These are phyloP conservation scores for Megamerina dolium DNA, from an alignment of 2,888 invertebrate genomes.

Conservation along the genomic window DNA sequence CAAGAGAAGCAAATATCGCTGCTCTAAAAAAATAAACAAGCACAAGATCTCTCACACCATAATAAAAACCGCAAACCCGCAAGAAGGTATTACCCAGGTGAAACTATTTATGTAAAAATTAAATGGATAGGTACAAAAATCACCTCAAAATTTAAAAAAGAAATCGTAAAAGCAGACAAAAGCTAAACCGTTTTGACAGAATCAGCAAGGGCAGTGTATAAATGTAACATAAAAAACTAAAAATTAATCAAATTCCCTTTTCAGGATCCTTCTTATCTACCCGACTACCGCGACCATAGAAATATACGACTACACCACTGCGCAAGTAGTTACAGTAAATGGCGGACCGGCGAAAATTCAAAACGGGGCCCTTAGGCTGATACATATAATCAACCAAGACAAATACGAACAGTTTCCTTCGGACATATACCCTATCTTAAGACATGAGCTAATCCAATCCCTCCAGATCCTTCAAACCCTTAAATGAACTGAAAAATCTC, in stretches of 20 bases:
- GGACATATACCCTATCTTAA: background rate
- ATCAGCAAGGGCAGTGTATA: too few species aligned
- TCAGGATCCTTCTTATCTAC: too few species aligned
- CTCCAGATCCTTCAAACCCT: background rate
- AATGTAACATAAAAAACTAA: too few species aligned
- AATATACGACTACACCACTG: constrained; percentile 1
- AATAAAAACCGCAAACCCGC: constrained; percentile 1
- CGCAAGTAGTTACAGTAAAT: constrained; percentile 1
- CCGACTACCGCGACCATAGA: background rate
- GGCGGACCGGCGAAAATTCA: constrained; percentile 1
- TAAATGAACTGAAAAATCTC: background rate
- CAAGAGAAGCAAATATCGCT: too few species aligned
- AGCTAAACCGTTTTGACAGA: too few species aligned
- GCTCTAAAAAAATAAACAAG: too few species aligned
- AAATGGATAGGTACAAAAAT: too few species aligned
- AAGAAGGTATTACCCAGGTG: constrained; percentile 12
- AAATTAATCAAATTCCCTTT: too few species aligned
- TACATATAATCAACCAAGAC: background rate
- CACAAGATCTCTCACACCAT: too few species aligned
- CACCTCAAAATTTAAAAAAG: too few species aligned
- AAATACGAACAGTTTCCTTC: constrained; percentile 2
- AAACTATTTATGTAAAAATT: constrained; percentile 15
- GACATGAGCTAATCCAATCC: background rate
- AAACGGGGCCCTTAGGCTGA: constrained; percentile 1
- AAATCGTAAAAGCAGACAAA: too few species aligned